Evolutionary conservation across 2,888 invertebrate species (phyloP).

Genomic region (Cantharis nigra): DNA sequence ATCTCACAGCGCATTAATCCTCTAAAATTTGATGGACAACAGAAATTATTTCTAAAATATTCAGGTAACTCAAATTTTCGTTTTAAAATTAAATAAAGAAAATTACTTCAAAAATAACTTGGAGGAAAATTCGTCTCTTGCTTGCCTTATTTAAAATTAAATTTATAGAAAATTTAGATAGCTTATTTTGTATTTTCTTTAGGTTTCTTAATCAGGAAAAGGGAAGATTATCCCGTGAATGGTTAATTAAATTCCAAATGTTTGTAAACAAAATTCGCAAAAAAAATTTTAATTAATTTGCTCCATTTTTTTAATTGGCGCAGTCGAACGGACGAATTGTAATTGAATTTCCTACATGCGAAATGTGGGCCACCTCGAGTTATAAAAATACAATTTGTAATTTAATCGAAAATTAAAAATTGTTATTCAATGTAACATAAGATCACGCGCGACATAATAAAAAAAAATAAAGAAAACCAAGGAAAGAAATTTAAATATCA

Average conservation of each 20-base stretch:
- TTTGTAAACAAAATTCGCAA: neutral
- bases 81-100: neutral
- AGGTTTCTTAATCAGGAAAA: neutral
- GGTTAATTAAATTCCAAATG: neutral
- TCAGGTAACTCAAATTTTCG: neutral
- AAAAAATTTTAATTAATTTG: neutral
- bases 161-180: neutral
- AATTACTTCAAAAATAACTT: neutral
- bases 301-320: neutral
- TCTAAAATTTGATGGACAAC: neutral
- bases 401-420: slow-evolving; percentile 11
- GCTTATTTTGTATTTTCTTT: neutral
- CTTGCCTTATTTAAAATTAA: neutral
- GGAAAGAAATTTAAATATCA: slow-evolving; percentile 29
- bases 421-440: slow-evolving; percentile 11
- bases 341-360: neutral
- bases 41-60: neutral
- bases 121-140: neutral
- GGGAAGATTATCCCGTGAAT: neutral
- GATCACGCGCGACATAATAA: neutral
- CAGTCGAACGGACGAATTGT: neutral
- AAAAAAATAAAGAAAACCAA: neutral
- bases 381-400: neutral
- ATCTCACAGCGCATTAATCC: neutral
- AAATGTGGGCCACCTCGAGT: neutral